Evolutionary conservation across 2,113 vertebrate species (phyloP), one percentile per base, ranked within the genome.

Genomic region (Etia nguti): DNA sequence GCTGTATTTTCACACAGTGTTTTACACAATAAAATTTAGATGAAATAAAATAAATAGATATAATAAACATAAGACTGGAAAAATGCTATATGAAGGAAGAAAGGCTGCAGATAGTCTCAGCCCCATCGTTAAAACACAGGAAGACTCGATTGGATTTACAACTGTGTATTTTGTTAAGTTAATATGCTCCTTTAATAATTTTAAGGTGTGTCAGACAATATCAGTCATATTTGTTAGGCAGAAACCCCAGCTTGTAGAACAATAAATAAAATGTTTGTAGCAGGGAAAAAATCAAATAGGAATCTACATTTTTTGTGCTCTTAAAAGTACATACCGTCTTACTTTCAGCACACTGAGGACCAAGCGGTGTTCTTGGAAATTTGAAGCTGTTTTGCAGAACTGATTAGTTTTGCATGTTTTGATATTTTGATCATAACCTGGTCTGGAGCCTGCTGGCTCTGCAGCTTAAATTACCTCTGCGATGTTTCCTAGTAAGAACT

Each of bases 51-150:
- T 0, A 36, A 36, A 65, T 22, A 65, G n/a, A 34, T 34, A 29
- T 12, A 0, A 36, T 36, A 3, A 65, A 10, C 6, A 38, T 38
- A 38, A 65, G 31, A 0, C 0, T 38, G 20, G 1, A 8, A 65
- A 38, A 65, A 65, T 65, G 60, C 60, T 65, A 65, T 38, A 0
- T 65, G 38, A 0, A 65, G 10, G 34, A 65, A 65, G 34, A 38
- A 65, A 38, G 10, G 18, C 60, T 22, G 68, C 13, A 18, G 68
- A 73, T 26, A 29, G 22, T 9, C 5, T 46, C 68, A 29, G 41
- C 13, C 22, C 15, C 68, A 73, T 73, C 2, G 18, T 50, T 50
- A 46, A 41, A 22, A 41, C 62, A 24, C 11, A 5, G n/a, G 62
- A 22, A 68, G 20, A 68, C 34, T 65, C 34, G 2, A 36, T 15